These are phyloP conservation scores for Dermochelys coriacea DNA, from an alignment of 2,797 vertebrate species.

Conservation along the genomic window DNA sequence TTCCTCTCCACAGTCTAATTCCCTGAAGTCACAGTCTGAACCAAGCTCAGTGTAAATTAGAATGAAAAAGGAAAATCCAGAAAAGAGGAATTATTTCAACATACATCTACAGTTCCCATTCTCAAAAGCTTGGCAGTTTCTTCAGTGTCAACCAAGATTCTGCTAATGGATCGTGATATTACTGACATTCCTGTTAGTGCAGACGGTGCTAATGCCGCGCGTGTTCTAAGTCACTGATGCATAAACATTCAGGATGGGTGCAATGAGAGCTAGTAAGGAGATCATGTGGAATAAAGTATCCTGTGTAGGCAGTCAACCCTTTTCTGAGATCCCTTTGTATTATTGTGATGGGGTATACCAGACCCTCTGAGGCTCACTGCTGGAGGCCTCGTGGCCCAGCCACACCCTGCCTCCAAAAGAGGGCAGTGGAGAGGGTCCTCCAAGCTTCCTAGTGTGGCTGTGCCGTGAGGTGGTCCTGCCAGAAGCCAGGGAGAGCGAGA, in stretches of 20 bases:
- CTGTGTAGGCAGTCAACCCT: not conserved
- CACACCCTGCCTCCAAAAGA: no score
- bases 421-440: no score
- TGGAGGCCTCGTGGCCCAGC: no score
- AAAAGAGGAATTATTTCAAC: not conserved
- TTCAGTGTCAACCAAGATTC: not conserved
- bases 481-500: no score
- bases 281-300: not conserved
- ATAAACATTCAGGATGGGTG: not conserved
- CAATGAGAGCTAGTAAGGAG: not conserved
- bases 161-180: not conserved
- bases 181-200: not conserved
- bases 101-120: accelerated
- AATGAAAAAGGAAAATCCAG: not conserved
- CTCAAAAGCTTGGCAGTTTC: not conserved
- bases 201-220: not conserved
- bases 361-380: no score
- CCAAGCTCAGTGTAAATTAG: not conserved
- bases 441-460: no score
- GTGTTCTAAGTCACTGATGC: not conserved
- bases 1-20: not conserved
- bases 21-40: not conserved
- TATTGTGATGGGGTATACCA: not conserved
- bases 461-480: no score
- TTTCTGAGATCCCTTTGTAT: not conserved